Evolutionary conservation across 1,140 invertebrate genomes (phyloP).

Genomic region (Phymorhynchus buccinoides): DNA sequence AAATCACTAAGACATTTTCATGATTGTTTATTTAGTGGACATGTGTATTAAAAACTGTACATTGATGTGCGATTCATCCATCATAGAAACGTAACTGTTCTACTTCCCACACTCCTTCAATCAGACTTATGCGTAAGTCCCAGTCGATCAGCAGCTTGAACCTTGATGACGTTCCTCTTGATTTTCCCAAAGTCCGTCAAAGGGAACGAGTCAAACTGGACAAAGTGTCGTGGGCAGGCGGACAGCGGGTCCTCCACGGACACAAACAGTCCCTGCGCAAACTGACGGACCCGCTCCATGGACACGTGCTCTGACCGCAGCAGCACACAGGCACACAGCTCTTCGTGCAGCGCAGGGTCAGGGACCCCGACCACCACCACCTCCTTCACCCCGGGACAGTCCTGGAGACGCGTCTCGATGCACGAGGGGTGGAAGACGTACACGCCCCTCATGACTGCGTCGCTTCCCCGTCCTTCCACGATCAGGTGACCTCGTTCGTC

Average conservation of each 20-base stretch:
- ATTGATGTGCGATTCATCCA: no score
- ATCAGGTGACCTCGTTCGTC: constrained; percentile 13
- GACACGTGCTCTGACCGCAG: constrained; percentile 14
- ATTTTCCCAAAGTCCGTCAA: not conserved
- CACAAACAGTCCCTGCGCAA: constrained; percentile 14
- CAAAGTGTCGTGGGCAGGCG: constrained; percentile 6
- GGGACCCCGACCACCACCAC: constrained; percentile 5
- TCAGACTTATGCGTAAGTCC: no score
- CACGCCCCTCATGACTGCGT: constrained; percentile 20
- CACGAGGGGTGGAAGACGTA: constrained; percentile 20
- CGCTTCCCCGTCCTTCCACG: constrained; percentile 19
- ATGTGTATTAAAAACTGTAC: no score
- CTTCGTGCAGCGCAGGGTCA: constrained; percentile 20
- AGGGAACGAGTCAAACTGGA: constrained; percentile 15
- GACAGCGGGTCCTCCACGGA: constrained; percentile 1
- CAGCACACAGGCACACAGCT: constrained; percentile 25
- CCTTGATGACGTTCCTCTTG: not conserved
- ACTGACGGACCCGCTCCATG: not conserved
- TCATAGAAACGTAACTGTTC: no score
- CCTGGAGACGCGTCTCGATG: not conserved
- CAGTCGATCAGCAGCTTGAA: not conserved
- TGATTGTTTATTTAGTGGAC: no score
- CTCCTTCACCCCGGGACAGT: constrained; percentile 16
- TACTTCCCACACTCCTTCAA: no score
- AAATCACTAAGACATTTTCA: no score